Conservation (phyloP, 2,888 invertebrate species). For the Hecatera dysodea region DNA sequence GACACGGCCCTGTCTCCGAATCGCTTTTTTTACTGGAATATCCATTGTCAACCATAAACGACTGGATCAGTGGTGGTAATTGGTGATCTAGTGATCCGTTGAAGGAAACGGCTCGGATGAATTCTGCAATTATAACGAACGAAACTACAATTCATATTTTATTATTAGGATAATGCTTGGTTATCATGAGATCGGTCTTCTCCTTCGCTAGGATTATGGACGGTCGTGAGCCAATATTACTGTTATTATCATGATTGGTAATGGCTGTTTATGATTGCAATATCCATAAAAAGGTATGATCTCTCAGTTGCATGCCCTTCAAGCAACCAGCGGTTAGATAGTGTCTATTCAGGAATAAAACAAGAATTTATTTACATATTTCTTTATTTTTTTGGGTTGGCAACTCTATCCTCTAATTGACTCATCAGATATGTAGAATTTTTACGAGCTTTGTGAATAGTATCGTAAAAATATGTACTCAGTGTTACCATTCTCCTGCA, state of each 20-base stretch:
- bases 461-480: slow-evolving; percentile 29
- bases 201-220: slow-evolving; percentile 2
- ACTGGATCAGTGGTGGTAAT: background rate
- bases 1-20: no score
- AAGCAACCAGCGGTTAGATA: background rate
- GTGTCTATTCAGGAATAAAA: background rate
- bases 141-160: slow-evolving; percentile 16
- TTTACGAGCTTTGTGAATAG: slow-evolving; percentile 18
- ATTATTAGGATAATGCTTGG: slow-evolving; percentile 5
- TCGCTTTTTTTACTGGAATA: background rate
- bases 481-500: slow-evolving; percentile 20
- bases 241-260: slow-evolving; percentile 20
- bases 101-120: background rate
- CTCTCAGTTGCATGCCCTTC: slow-evolving; percentile 36
- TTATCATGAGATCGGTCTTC: slow-evolving; percentile 15
- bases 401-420: slow-evolving; percentile 25
- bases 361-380: background rate
- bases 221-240: slow-evolving; percentile 31
- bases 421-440: background rate
- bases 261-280: slow-evolving; percentile 17
- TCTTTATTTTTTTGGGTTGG: slow-evolving; percentile 9
- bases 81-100: background rate
- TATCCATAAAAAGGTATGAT: slow-evolving; percentile 27
- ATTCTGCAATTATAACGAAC: background rate
- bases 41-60: background rate